Evolutionary conservation across 2,797 vertebrate species (phyloP), one percentile per base, ranked within the genome.

Genomic region (Phyllotis vaccarum): DNA sequence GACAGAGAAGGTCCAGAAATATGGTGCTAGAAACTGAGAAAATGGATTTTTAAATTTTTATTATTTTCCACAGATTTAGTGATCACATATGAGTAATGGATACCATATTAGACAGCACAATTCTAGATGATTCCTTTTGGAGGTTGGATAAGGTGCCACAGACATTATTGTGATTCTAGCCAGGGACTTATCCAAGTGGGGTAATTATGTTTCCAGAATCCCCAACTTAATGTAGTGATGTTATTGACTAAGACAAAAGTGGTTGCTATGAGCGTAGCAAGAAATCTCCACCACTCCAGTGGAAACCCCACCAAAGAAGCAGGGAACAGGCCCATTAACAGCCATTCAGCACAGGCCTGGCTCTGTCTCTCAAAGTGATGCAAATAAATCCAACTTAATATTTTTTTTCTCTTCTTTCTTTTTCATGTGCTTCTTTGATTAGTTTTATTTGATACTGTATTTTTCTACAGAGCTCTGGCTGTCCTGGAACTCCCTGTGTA

Each of bases 171-270:
- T 95, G 76, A 90, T 29, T 31, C 54, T 86, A 76, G 72, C 49
- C 89, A 82, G 62, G 31, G 22, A 96, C 31, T 76, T 31, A 86
- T 66, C 19, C 66, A 79, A 86, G 24, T 58, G 60, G 24, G 56
- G 16, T 62, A n/a, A 91, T 66, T 70, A 31, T 62, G 52, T 90
- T 72, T 96, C 74, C 52, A 80, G 76, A 91, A 85, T 83, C 40
- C 62, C 29, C 82, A 64, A 52, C 82, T 89, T 76, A 40, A 62
- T 40, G 10, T 87, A 87, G 82, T 89, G 86, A 75, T 29, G 34
- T 75, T 94, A 81, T 64, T 93, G 93, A 72, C 22, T 43, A 86
- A 90, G 37, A 82, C 70, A 96, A 96, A 96, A 49, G 5, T 27
- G 82, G 21, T 64, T 66, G 43, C 72, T 93, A 12, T 64, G 70